These are phyloP conservation scores for Stenodema calcarata DNA, from an alignment of 2,888 invertebrate genomes.

Conservation along the genomic window DNA sequence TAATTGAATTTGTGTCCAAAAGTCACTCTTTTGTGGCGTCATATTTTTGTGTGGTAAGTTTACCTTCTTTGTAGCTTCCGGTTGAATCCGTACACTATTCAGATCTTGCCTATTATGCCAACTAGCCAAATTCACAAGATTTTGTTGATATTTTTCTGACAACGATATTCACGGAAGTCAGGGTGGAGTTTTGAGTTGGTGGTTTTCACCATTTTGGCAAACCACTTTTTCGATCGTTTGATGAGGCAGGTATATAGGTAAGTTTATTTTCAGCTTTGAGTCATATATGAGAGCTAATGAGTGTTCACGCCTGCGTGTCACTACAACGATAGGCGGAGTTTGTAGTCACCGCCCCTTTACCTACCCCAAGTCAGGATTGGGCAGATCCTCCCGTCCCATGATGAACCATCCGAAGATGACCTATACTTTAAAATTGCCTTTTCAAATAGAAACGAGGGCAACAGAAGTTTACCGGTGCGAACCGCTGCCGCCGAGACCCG, in stretches of 20 bases:
- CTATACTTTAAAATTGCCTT: slow-evolving; percentile 2
- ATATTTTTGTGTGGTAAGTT: too few relatives aligned
- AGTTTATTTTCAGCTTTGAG: background rate
- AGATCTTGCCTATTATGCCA: too few relatives aligned
- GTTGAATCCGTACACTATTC: too few relatives aligned
- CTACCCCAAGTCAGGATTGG: slow-evolving; percentile 7
- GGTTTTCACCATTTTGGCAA: too few relatives aligned
- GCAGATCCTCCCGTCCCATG: background rate
- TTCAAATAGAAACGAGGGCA: slow-evolving; percentile 18
- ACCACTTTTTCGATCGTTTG: too few relatives aligned
- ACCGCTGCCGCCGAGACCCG: background rate
- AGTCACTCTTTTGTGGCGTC: too few relatives aligned
- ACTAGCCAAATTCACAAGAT: too few relatives aligned
- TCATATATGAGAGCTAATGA: background rate
- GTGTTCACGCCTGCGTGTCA: background rate
- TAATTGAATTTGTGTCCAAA: too few relatives aligned
- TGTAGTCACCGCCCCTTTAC: slow-evolving; percentile 1
- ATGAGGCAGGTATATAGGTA: background rate
- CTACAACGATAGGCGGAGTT: background rate
- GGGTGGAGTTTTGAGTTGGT: too few relatives aligned
- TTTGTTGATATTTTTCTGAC: too few relatives aligned
- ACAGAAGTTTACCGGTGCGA: background rate
- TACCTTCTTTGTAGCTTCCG: too few relatives aligned
- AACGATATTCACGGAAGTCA: too few relatives aligned
- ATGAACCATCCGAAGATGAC: background rate